Evolutionary conservation across 1,140 invertebrate genomes (phyloP).

Genomic region (Mesaphorura yosii): DNA sequence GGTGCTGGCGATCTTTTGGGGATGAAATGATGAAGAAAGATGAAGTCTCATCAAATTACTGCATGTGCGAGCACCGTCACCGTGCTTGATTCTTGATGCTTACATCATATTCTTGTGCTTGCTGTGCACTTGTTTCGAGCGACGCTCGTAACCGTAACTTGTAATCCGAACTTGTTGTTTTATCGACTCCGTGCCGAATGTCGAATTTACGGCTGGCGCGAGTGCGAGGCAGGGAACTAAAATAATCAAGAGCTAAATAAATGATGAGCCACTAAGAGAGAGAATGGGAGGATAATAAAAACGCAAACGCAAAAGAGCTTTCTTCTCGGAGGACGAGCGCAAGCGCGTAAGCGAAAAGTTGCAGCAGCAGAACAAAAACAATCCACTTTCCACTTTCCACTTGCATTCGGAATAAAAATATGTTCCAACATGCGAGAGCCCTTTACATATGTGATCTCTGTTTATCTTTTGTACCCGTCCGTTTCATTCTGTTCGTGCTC

Average conservation of each 20-base stretch:
- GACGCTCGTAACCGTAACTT: neutral
- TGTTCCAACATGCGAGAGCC: too few species aligned
- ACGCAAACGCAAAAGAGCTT: neutral
- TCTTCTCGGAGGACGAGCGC: neutral
- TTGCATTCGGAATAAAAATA: too few species aligned
- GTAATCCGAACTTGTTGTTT: neutral
- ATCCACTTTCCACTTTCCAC: neutral
- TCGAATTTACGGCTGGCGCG: neutral
- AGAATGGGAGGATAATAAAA: slow-evolving; percentile 9
- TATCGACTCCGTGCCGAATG: neutral
- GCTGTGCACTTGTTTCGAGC: neutral
- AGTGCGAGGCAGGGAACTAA: slow-evolving; percentile 4
- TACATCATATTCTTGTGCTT: neutral
- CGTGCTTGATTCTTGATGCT: neutral
- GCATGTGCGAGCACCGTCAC: neutral
- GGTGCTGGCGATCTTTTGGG: too few species aligned
- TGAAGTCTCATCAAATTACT: too few species aligned
- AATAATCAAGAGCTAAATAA: slow-evolving; percentile 12
- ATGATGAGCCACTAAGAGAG: slow-evolving; percentile 5
- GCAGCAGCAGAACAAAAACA: neutral
- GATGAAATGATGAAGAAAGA: too few species aligned
- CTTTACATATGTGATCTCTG: neutral
- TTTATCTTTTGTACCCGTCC: neutral
- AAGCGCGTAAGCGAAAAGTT: neutral
- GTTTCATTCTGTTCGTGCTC: neutral